Evolutionary conservation across 2,113 vertebrate species (phyloP), one percentile per base, ranked within the genome.

Genomic region (Anser brachyrhynchus): DNA sequence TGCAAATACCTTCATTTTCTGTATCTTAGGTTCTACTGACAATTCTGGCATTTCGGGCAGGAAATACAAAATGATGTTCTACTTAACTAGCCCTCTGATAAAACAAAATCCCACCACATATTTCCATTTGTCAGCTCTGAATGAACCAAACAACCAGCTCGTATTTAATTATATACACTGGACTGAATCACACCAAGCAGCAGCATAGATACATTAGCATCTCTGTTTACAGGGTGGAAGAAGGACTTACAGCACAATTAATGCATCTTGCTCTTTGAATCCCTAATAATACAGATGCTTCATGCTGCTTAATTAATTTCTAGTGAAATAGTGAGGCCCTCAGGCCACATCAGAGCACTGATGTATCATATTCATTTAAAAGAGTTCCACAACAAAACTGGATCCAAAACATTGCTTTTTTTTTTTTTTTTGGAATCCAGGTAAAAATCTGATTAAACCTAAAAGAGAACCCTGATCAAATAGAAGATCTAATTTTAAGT

Each of bases 251-350:
- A 69, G 80, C 46, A 82, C 43, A 84, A 57, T 73, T 73, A 61
- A 86, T 22, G n/a, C 37, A 39, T 28, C 80, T 75, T 78, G 43
- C 39, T 78, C 82, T 75, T 10, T 65, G 17, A 93, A 93, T 54
- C 23, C 29, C 35, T 43, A 69, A 69, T 39, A 84, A 65, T 49
- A 78, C 15, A 67, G 59, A 70, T 39, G 43, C 4, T 87, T 92
- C 61, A 69, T 5, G 8, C 66, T 87, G 52, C n/a, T 87, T 92
- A 82, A 87, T 82, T 84, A 94, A 78, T 76, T 94, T 89, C 61
- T 39, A 6, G 5, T 49, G 57, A 89, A 93, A 87, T 5, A 89
- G 25, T 39, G 65, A 92, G 57, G 43, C 46, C 73, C 61, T 92
- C 35, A 26, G 80, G 91, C 49, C 65, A 59, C n/a, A 35, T 55